Conservation (phyloP, 2,113 vertebrate species). For the Rhea pennata region DNA sequence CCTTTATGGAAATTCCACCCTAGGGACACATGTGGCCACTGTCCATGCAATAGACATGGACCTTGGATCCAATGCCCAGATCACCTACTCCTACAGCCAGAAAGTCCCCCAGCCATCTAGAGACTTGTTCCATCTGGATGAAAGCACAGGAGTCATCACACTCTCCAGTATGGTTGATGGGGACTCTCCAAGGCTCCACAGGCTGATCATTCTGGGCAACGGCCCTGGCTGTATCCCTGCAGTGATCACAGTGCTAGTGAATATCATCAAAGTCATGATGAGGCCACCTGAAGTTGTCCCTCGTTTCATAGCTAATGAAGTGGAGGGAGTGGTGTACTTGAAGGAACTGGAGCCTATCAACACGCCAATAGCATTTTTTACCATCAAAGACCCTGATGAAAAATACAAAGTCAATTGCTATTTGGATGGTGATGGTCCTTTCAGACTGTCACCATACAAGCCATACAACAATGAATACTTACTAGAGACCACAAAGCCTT, state of each 20-base stretch:
- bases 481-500: slow-evolving; percentile 87
- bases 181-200: slow-evolving; percentile 81
- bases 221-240: slow-evolving; percentile 95
- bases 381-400: slow-evolving; percentile 87
- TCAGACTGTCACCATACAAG: slow-evolving; percentile 89
- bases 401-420: slow-evolving; percentile 86
- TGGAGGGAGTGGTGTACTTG: slow-evolving; percentile 87
- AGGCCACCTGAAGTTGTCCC: slow-evolving; percentile 88
- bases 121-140: slow-evolving; percentile 87
- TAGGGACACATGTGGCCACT: slow-evolving; percentile 81
- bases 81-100: slow-evolving; percentile 93
- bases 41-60: slow-evolving; percentile 89
- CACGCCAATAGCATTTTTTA: slow-evolving; percentile 95
- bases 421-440: slow-evolving; percentile 90
- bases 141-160: slow-evolving; percentile 84
- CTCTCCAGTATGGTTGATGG: slow-evolving; percentile 85
- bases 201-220: slow-evolving; percentile 88
- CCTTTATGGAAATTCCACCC: slow-evolving; percentile 88
- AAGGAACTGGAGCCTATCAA: slow-evolving; percentile 91
- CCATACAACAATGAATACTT: slow-evolving; percentile 90
- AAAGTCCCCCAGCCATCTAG: slow-evolving; percentile 86
- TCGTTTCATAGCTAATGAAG: slow-evolving; percentile 92
- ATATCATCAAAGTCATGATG: slow-evolving; percentile 84
- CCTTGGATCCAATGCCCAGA: slow-evolving; percentile 89
- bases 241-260: slow-evolving; percentile 84